Conservation (phyloP, 2,113 vertebrate genomes). For the Phaethornis superciliosus region DNA sequence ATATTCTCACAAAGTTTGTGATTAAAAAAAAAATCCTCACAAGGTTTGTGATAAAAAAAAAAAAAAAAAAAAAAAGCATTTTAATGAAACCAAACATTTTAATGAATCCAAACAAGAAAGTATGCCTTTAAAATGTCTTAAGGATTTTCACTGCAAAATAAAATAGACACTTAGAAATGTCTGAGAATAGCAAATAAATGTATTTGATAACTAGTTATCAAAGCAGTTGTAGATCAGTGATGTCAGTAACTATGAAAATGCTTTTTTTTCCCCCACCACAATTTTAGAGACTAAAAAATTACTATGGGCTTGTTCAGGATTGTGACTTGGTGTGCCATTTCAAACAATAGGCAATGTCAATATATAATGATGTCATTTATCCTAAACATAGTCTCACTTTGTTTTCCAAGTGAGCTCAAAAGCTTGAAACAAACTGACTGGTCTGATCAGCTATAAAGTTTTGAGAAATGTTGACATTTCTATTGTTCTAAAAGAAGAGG, state of each 20-base stretch:
- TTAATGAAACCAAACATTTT: neutral
- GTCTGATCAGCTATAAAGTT: slow-evolving; percentile 12
- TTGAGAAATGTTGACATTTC: neutral
- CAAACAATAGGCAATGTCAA: slow-evolving; percentile 24
- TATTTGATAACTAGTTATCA: neutral
- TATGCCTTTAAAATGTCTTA: neutral
- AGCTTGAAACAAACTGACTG: neutral
- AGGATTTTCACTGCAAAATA: neutral
- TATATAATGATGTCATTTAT: slow-evolving; percentile 7
- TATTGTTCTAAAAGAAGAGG: slow-evolving; percentile 13
- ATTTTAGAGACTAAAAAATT: neutral
- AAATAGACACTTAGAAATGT: neutral
- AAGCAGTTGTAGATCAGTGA: neutral
- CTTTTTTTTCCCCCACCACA: neutral
- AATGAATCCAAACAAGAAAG: neutral
- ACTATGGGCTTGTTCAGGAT: neutral
- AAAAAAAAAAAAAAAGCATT: neutral
- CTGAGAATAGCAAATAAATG: neutral
- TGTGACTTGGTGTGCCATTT: neutral
- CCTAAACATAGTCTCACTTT: slow-evolving; percentile 1
- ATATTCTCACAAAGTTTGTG: neutral
- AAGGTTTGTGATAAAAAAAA: neutral
- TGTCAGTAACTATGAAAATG: neutral
- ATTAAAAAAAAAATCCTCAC: neutral
- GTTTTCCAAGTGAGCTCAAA: slow-evolving; percentile 10